Evolutionary conservation across 2,888 invertebrate species (phyloP).

Genomic region (Aphodius sticticus): DNA sequence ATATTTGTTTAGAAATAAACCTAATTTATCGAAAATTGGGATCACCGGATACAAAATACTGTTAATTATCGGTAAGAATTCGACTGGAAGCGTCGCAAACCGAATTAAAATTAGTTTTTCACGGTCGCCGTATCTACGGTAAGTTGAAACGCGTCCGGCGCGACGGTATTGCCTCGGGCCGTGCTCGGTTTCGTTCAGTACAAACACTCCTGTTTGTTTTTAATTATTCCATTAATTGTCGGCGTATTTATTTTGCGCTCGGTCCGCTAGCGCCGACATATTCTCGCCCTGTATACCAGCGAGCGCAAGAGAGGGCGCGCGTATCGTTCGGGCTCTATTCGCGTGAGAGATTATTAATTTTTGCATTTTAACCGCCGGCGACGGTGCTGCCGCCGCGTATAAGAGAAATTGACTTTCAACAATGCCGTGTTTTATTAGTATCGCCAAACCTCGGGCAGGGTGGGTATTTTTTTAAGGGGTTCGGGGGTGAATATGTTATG

Average conservation of each 20-base stretch:
- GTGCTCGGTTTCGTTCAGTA: background rate
- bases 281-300: background rate
- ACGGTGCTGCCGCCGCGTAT: background rate
- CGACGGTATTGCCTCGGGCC: constrained; percentile 8
- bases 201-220: constrained; percentile 21
- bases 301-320: background rate
- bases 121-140: background rate
- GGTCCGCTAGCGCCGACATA: background rate
- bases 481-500: background rate
- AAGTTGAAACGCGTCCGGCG: background rate
- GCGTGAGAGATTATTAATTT: constrained; percentile 11
- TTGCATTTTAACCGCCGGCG: background rate
- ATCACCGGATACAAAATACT: background rate
- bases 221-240: constrained; percentile 20
- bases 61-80: background rate
- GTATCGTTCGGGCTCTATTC: background rate
- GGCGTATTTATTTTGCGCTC: constrained; percentile 15
- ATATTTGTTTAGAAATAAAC: too few relatives aligned
- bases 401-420: background rate
- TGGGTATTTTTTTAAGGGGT: background rate
- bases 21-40: too few relatives aligned
- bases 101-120: background rate
- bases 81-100: background rate
- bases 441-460: background rate
- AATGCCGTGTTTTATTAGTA: background rate